Evolutionary conservation across 2,113 vertebrate genomes (phyloP), one percentile per base, ranked within the genome.

Genomic region (Numenius arquata): DNA sequence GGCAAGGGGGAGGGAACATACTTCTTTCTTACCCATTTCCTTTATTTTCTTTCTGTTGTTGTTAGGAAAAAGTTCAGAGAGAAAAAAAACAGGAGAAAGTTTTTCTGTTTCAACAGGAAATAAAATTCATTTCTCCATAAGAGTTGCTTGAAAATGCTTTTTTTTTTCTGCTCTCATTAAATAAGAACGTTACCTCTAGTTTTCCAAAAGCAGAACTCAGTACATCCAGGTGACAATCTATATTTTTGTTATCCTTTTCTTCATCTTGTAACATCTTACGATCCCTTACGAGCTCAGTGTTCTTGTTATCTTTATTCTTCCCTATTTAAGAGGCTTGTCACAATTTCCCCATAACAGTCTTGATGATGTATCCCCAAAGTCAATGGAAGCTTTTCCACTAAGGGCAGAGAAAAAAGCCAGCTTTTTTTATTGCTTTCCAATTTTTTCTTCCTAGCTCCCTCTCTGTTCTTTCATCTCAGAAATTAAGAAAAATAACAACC

Each of bases 261-360:
- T 68, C 8, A 70, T 47, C 65, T 50, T 58, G 21, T 26, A 71
- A 14, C 10, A 45, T 13, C n/a, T 45, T 67, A 62, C 12, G 19
- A 58, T 27, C 12, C 2, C 10, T 52, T 48, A 55, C 0, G 1
- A 85, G 18, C 8, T 34, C 38, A 48, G 5, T 22, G 5, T 45
- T 58, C 11, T 43, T 55, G 1, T 36, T 15, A 45, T 25, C 19
- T 76, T 85, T 61, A 48, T 52, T 85, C 20, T 61, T 80, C 48
- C 15, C 19, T 20, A 6, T 74, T 80, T 61, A 56, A 75, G n/a
- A 61, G 1, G 1, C 15, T 68, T 2, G 2, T 17, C 38, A 65
- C 16, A 48, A 29, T 9, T 70, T 4, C 14, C 25, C 14, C 9
- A 6, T 8, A 56, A 78, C 10, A 59, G 7, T 5, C 48, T 75